Percentiles rank a stretch among this genome's conserved stretches.
phyloP scores from a whole-genome alignment of 2,888 invertebrate species.

The Agrenia bidenticulata region DNA sequence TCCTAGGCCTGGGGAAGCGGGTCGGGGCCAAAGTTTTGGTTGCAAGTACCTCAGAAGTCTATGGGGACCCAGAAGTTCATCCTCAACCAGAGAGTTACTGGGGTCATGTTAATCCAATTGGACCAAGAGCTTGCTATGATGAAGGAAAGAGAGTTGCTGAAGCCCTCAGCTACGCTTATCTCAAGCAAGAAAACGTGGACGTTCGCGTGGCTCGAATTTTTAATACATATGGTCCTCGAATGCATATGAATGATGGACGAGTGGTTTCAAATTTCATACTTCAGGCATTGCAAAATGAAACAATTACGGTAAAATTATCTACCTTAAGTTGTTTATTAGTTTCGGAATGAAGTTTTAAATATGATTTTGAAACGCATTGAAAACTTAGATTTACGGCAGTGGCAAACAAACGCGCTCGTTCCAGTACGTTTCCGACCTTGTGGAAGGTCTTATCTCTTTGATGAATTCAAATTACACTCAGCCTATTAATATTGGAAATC shows the following conservation, averaged over 20 bases:
- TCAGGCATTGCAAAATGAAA: conserved; percentile 90
- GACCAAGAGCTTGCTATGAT: conserved; percentile 95
- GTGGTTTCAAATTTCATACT: conserved; percentile 98
- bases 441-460: conserved; percentile 85
- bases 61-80: conserved; percentile 97
- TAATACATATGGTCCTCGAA: conserved; percentile 97
- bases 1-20: conserved; percentile 81
- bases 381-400: conserved; percentile 76
- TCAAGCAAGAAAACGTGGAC: conserved; percentile 92
- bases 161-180: conserved; percentile 92
- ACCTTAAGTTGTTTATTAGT: too few species aligned
- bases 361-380: too few species aligned
- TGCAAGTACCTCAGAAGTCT: conserved; percentile 98
- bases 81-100: conserved; percentile 98
- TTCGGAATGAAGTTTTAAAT: background rate
- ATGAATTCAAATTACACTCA: conserved; percentile 92
- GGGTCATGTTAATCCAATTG: conserved; percentile 91
- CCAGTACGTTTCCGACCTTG: conserved; percentile 95
- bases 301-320: conserved; percentile 75
- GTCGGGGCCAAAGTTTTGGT: conserved; percentile 90
- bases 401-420: conserved; percentile 93
- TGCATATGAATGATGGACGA: conserved; percentile 98
- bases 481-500: conserved; percentile 96
- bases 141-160: conserved; percentile 99
- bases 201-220: conserved; percentile 97